Percentiles rank a stretch among this genome's conserved stretches.
These are phyloP conservation scores for Drosophila paulistorum DNA, from an alignment of 1,140 invertebrate species.

Conservation along the genomic window DNA sequence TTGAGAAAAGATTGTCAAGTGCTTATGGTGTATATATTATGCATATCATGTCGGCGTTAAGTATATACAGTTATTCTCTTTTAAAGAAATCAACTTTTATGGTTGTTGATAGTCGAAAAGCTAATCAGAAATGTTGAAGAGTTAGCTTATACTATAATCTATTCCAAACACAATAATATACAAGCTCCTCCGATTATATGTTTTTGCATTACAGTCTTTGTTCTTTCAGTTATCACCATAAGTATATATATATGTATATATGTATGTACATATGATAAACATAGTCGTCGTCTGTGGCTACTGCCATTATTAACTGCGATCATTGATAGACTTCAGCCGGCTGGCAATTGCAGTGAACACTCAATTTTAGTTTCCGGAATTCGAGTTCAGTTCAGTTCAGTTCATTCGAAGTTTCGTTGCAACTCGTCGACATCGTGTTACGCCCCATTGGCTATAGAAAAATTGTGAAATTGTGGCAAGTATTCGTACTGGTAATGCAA, in stretches of 20 bases:
- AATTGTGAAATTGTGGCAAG: slow-evolving; percentile 11
- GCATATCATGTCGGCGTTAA: slow-evolving; percentile 45
- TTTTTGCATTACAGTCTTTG: slow-evolving; percentile 3
- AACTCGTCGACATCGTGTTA: slow-evolving; percentile 5
- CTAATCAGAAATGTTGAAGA: slow-evolving; percentile 4
- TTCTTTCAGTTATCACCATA: slow-evolving; percentile 5
- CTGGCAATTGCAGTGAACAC: slow-evolving; percentile 6
- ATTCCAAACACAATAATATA: background rate
- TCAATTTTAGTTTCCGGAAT: slow-evolving; percentile 2
- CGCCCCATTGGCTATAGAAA: background rate
- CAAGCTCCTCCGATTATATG: background rate
- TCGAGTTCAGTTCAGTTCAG: background rate
- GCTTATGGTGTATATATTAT: slow-evolving; percentile 35
- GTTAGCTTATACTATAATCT: slow-evolving; percentile 1
- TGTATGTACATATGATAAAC: background rate
- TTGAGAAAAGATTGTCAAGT: background rate
- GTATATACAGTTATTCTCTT: background rate
- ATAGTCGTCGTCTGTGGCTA: background rate
- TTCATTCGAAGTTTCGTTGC: background rate
- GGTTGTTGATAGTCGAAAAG: background rate
- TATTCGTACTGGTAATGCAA: slow-evolving; percentile 7
- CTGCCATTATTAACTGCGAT: slow-evolving; percentile 1
- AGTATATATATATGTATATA: background rate
- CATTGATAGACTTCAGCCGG: background rate
- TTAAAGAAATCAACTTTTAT: slow-evolving; percentile 25